These are phyloP conservation scores for Trichosurus vulpecula DNA, from an alignment of 2,797 vertebrate genomes.

Conservation along the genomic window DNA sequence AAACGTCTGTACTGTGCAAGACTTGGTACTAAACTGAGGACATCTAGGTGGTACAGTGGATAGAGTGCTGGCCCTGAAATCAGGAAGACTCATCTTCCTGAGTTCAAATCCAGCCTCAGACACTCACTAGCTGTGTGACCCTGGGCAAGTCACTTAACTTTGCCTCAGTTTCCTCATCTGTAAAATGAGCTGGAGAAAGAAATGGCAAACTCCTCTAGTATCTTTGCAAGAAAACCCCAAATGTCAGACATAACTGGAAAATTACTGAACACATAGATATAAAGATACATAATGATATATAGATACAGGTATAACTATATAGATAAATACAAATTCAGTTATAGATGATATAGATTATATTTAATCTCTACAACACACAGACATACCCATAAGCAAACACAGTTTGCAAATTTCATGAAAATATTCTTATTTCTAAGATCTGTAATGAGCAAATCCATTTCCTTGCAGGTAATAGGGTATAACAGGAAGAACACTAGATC, in stretches of 20 bases:
- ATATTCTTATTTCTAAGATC: neutral
- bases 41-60: neutral
- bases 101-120: neutral
- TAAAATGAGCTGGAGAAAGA: neutral
- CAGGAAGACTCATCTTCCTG: neutral
- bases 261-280: neutral
- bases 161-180: neutral
- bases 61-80: neutral
- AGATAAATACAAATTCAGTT: neutral
- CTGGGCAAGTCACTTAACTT: neutral
- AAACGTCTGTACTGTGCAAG: neutral
- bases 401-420: neutral
- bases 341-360: neutral
- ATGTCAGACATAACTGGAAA: neutral
- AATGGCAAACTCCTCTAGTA: neutral
- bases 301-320: neutral
- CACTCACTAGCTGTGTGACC: neutral
- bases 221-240: neutral
- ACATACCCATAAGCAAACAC: neutral
- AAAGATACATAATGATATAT: neutral
- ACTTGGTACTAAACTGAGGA: neutral
- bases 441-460: neutral
- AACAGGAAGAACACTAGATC: neutral
- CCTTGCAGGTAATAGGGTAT: neutral
- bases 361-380: neutral